phyloP scores from a whole-genome alignment of 2,888 invertebrate genomes.

The Brachynemurus nebulosus region DNA sequence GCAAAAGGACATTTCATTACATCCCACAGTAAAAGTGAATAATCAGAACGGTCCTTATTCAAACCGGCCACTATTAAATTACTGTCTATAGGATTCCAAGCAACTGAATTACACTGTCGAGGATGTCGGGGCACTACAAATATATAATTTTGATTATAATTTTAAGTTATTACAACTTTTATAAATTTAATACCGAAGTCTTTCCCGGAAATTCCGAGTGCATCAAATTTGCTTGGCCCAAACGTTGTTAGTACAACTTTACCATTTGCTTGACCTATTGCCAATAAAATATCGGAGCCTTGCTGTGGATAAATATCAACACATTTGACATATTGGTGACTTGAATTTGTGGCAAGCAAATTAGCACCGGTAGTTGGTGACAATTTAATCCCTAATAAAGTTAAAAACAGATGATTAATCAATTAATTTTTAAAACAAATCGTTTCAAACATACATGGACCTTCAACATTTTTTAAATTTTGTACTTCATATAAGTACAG shows the following conservation, averaged over 20 bases:
- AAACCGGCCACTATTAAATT: conserved; percentile 75
- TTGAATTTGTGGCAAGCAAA: conserved; percentile 56
- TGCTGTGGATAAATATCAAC: conserved; percentile 72
- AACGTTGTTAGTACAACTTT: conserved; percentile 69
- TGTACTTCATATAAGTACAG: conserved; percentile 73
- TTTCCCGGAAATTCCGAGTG: conserved; percentile 52
- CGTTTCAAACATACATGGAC: conserved; percentile 29
- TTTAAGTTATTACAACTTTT: not conserved
- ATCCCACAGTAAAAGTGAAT: conserved; percentile 84
- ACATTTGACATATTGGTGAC: conserved; percentile 69
- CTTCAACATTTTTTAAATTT: conserved; percentile 41
- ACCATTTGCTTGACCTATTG: conserved; percentile 83
- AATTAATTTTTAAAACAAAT: not conserved
- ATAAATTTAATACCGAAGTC: conserved; percentile 49
- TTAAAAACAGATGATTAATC: not conserved
- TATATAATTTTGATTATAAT: conserved; percentile 7
- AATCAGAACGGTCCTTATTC: conserved; percentile 80
- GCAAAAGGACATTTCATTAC: conserved; percentile 38
- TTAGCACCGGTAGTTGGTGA: conserved; percentile 56
- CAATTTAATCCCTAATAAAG: conserved; percentile 44
- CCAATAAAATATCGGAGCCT: conserved; percentile 65
- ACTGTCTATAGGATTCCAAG: conserved; percentile 75
- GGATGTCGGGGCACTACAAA: conserved; percentile 65
- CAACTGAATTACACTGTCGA: conserved; percentile 71
- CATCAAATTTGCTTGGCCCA: conserved; percentile 52